Base-by-base conservation (phyloP, 2,113 vertebrate species). In the crab-eating macaque (Macaca fascicularis) region DNA sequence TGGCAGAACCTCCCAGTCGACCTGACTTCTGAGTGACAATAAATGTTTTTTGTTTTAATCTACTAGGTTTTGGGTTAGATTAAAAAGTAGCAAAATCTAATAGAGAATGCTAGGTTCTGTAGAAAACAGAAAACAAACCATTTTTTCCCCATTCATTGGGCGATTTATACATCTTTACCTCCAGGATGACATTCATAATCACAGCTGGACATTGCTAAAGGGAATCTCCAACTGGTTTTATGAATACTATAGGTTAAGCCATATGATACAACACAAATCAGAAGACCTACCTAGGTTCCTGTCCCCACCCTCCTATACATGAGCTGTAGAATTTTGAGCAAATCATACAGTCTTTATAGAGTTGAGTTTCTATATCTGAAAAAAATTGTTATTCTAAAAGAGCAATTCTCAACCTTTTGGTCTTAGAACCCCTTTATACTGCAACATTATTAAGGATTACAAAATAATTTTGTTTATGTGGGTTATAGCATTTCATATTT, bases 41-140 rank as follows among this genome's bases (percentile, higher is more conserved):
- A 67, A 38, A 79, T 35, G 32, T 7, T 61, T 55, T 94, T 45
- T 61, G 43, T 83, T 97, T 85, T n/a, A 93, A 75, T 91, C 13
- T 38, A 70, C 20, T 67, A 85, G n/a, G 6, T 80, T 95, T 45
- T 6, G 1, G 45, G 25, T 45, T 69, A 89, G 61, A 87, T 20
- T 75, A 13, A 61, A 70, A 84, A 85, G 27, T 52, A 89, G 40
- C 22, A 76, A 69, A 22, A 88, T n/a, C 43, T 89, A 92, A 92
- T 43, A 50, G 48, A 43, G 30, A 86, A 79, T 9, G 79, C 6
- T 55, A 9, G 14, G 30, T 69, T 45, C 32, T 57, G 20, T 59
- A 87, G 80, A 87, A 92, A 90, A 75, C 40, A 94, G 40, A 91
- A 90, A 92, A n/a, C 22, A 80, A 87, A 13, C 3, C 45, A 64